A percentile compares a stretch with the other conserved stretches of the same genome.
Evolutionary conservation across 2,888 invertebrate genomes (phyloP).

Genomic region (Cephus runcator): DNA sequence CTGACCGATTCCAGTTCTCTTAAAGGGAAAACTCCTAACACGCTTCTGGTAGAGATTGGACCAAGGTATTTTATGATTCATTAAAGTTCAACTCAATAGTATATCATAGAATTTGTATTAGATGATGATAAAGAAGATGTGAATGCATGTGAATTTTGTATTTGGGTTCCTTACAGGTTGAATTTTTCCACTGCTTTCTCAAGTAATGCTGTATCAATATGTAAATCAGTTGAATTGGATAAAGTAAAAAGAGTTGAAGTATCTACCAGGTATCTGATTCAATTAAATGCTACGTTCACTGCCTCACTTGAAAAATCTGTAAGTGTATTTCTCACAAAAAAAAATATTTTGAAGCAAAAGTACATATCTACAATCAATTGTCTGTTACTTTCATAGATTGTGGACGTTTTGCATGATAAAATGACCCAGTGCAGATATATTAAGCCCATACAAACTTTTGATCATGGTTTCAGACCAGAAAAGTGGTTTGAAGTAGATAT

Average conservation of each 20-base stretch:
- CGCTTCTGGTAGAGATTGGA: conserved; percentile 84
- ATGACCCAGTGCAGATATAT: conserved; percentile 94
- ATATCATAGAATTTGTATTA: not conserved
- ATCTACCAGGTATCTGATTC: conserved; percentile 77
- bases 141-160: conserved; percentile 7
- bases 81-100: not conserved
- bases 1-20: conserved; percentile 70
- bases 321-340: conserved; percentile 22
- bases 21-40: conserved; percentile 60
- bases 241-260: conserved; percentile 85
- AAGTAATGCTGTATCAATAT: conserved; percentile 96
- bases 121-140: not conserved
- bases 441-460: conserved; percentile 70
- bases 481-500: conserved; percentile 88
- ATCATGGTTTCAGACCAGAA: conserved; percentile 70
- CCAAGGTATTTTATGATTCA: conserved; percentile 73
- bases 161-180: conserved; percentile 70
- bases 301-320: conserved; percentile 42
- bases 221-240: conserved; percentile 82
- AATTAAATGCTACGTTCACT: not conserved
- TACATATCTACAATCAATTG: not conserved
- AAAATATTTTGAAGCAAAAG: conserved; percentile 1
- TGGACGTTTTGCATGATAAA: conserved; percentile 81
- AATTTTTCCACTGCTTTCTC: conserved; percentile 97
- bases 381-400: conserved; percentile 64